Conservation (phyloP, 2,888 invertebrate genomes). For the Drosophila atripex region DNA sequence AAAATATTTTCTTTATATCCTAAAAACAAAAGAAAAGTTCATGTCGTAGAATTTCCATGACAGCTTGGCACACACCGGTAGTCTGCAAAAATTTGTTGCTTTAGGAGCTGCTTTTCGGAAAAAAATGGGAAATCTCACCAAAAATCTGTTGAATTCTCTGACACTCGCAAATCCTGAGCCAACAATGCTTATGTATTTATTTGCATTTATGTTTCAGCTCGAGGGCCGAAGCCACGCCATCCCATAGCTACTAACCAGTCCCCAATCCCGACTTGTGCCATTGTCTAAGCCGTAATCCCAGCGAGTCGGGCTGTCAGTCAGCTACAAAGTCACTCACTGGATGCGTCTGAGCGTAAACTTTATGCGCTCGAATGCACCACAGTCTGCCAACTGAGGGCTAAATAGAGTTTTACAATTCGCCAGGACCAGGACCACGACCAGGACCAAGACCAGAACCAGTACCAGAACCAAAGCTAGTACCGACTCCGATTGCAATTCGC, state of each 20-base stretch:
- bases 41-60: background rate
- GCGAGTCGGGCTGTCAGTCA: slow-evolving; percentile 45
- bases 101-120: background rate
- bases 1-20: too few relatives aligned
- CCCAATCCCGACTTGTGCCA: slow-evolving; percentile 37
- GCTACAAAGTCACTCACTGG: slow-evolving; percentile 63
- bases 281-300: slow-evolving; percentile 59
- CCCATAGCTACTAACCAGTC: background rate
- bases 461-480: slow-evolving; percentile 3
- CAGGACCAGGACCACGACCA: slow-evolving; percentile 3
- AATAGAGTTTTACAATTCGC: slow-evolving; percentile 58
- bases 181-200: slow-evolving; percentile 62
- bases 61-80: background rate
- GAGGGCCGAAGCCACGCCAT: slow-evolving; percentile 39
- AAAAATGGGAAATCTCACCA: slow-evolving; percentile 12
- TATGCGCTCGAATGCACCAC: slow-evolving; percentile 64
- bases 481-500: slow-evolving; percentile 34
- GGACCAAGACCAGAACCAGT: slow-evolving; percentile 5
- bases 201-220: slow-evolving; percentile 64
- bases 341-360: slow-evolving; percentile 71
- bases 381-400: slow-evolving; percentile 47
- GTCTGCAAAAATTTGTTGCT: background rate
- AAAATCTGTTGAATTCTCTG: slow-evolving; percentile 21
- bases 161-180: slow-evolving; percentile 22
- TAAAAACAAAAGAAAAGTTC: background rate